Evolutionary conservation across 1,140 invertebrate genomes (phyloP), one percentile per base, ranked within the genome.

Genomic region (Phocides pigmalion): DNA sequence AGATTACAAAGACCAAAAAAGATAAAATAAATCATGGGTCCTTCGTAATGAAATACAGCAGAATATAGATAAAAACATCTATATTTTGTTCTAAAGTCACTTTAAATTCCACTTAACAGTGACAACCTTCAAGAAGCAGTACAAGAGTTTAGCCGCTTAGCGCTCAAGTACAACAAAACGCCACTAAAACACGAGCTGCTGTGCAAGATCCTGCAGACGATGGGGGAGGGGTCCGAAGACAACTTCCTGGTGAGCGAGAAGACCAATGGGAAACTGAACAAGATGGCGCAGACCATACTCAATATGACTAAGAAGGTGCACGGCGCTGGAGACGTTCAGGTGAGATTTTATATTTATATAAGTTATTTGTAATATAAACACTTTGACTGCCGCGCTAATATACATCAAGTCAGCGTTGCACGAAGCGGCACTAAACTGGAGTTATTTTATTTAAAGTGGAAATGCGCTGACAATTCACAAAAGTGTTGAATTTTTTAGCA

Each of bases 151-250:
- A 66, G 69, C 15, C 25, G 73, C 17, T 72, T 91, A 37, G 77
- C 81, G 0, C 63, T 80, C 3, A 81, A 91, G 39, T 92, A 94
- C 66, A 90, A 88, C 28, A 90, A 87, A 28, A 92, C 91, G 0
- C 94, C 94, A 0, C 69, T 94, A 8, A 92, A 93, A 70, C 88
- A 94, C 58, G 93, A 94, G 78, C 22, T 94, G 0, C 61, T 94
- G 0, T 83, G 74, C 49, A 71, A 66, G 59, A 77, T 94, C 35
- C 44, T 93, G 3, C 64, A 75, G 17, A 37, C 59, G 0, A 79
- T 89, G 76, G 77, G 78, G 12, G 84, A 84, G 5, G 82, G 81
- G 0, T 71, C 76, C 0, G 86, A 83, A 44, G 75, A 85, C 0
- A 71, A 44, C 22, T 82, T 81, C 61, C 39, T 77, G 4, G 74